Evolutionary conservation across 2,113 vertebrate species (phyloP).

Genomic region (Noctilio leporinus): DNA sequence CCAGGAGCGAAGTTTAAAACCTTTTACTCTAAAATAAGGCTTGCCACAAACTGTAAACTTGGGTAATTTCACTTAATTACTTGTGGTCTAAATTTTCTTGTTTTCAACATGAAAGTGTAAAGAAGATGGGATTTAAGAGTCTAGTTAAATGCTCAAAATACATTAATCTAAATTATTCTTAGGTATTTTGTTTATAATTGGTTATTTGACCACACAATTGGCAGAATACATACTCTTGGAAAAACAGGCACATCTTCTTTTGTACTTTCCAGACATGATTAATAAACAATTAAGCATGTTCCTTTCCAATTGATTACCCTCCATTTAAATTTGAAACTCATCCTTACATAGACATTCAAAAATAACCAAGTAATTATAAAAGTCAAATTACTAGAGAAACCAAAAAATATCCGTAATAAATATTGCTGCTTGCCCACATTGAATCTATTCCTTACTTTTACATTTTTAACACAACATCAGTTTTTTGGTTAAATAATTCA

Average conservation of each 20-base stretch:
- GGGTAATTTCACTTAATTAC: not conserved
- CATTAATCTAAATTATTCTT: not conserved
- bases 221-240: not conserved
- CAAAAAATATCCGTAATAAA: not conserved
- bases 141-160: not conserved
- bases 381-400: conserved; percentile 11
- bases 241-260: not conserved
- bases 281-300: not conserved
- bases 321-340: conserved; percentile 23
- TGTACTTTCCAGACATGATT: not conserved
- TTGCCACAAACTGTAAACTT: not conserved
- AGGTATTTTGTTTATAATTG: not conserved
- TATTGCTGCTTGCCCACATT: not conserved
- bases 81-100: not conserved
- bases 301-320: not conserved
- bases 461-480: not conserved
- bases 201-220: not conserved
- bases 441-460: not conserved
- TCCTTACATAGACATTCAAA: not conserved
- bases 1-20: not conserved
- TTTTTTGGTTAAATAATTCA: conserved; percentile 5
- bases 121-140: not conserved
- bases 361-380: not conserved
- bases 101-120: not conserved
- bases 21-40: not conserved